Evolutionary conservation across 2,888 invertebrate species (phyloP).

Genomic region (Xestia sexstrigata): DNA sequence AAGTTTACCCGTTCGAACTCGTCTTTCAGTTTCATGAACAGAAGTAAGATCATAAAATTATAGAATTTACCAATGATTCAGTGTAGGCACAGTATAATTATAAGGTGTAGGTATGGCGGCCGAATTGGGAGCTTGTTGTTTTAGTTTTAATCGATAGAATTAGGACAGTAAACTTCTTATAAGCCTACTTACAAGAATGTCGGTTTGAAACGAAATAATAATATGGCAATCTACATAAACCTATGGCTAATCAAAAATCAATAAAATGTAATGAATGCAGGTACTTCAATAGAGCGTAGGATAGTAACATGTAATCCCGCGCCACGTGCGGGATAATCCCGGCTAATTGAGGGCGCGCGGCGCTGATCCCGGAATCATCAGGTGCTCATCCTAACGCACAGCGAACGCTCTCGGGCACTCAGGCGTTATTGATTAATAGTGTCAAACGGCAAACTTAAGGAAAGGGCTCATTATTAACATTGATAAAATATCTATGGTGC

Average conservation of each 20-base stretch:
- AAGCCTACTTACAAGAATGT: not conserved
- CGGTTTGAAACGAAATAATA: not conserved
- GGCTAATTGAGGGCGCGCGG: constrained; percentile 85
- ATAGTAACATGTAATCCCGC: constrained; percentile 75
- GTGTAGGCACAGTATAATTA: too few species aligned
- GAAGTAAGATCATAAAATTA: not conserved
- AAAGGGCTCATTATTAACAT: not conserved
- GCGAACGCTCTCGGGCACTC: constrained; percentile 23
- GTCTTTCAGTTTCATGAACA: not conserved
- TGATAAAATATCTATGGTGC: too few species aligned
- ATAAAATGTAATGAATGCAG: constrained; percentile 67
- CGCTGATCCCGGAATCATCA: constrained; percentile 86
- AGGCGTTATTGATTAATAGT: constrained; percentile 42
- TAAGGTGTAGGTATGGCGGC: too few species aligned
- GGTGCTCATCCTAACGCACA: constrained; percentile 77
- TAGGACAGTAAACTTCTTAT: not conserved
- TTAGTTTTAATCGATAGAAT: not conserved
- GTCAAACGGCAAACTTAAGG: not conserved
- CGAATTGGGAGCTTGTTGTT: not conserved
- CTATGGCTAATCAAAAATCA: constrained; percentile 47
- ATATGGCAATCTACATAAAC: not conserved
- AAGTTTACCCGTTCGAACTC: not conserved
- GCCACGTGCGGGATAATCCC: constrained; percentile 89
- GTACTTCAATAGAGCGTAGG: constrained; percentile 61
- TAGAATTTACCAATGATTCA: constrained; percentile 6